Conservation (phyloP, 2,113 vertebrate species). For the Gavialis gangeticus region DNA sequence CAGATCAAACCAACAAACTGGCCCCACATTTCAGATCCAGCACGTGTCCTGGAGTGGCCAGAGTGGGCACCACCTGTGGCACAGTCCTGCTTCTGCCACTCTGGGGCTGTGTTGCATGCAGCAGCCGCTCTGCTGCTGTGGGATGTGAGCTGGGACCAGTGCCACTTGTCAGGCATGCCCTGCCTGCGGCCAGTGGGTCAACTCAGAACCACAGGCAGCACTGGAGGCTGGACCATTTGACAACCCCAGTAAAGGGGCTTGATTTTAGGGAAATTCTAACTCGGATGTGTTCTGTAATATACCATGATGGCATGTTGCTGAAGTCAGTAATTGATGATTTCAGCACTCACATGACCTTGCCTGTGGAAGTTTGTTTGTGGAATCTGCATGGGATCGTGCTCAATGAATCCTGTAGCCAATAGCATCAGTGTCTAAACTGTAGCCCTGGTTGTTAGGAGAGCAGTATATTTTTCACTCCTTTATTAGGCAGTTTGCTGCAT, state of each 20-base stretch:
- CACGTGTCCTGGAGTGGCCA: too few relatives aligned
- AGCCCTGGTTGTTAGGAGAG: not conserved
- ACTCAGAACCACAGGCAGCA: too few relatives aligned
- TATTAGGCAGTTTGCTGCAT: not conserved
- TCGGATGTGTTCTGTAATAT: not conserved
- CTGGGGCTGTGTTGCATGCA: too few relatives aligned
- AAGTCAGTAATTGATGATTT: not conserved
- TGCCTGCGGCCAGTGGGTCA: too few relatives aligned
- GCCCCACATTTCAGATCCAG: too few relatives aligned
- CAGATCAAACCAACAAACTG: too few relatives aligned
- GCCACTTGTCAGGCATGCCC: too few relatives aligned
- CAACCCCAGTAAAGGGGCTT: not conserved
- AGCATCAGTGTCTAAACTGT: not conserved
- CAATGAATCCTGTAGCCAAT: not conserved
- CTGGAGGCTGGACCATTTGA: too few relatives aligned
- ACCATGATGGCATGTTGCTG: not conserved
- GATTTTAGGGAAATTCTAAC: not conserved
- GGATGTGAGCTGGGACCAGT: too few relatives aligned
- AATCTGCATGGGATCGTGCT: not conserved
- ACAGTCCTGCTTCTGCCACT: too few relatives aligned
- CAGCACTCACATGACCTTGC: fast-evolving
- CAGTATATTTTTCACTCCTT: not conserved
- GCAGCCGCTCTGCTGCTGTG: too few relatives aligned
- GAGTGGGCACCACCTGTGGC: too few relatives aligned
- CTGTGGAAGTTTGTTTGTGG: not conserved